Evolutionary conservation across 2,113 vertebrate species (phyloP).

Genomic region (Galbula dea): DNA sequence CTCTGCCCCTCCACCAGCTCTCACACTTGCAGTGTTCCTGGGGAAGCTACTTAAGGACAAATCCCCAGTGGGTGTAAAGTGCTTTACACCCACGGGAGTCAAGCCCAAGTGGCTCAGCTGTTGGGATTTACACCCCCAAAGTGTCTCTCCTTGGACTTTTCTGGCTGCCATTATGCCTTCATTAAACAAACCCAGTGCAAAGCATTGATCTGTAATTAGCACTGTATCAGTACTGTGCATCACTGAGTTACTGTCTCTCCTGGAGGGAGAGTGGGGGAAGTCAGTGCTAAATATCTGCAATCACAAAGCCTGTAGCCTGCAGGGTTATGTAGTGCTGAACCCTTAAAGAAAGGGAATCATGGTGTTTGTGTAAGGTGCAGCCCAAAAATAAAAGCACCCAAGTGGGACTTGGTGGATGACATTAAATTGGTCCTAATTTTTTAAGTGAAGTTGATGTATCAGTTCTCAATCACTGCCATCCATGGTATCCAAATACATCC

Average conservation of each 20-base stretch:
- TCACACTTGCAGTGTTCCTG: not conserved
- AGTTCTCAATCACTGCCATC: not conserved
- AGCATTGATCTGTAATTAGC: not conserved
- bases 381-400: not conserved
- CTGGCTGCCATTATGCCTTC: not conserved
- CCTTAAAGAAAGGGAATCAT: not conserved
- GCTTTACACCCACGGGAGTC: slow-evolving; percentile 3
- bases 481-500: not conserved
- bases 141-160: not conserved
- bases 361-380: not conserved
- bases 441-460: not conserved
- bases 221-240: not conserved
- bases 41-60: slow-evolving; percentile 45
- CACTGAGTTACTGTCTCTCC: not conserved
- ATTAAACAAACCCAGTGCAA: not conserved
- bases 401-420: not conserved
- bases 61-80: slow-evolving; percentile 20
- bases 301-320: not conserved
- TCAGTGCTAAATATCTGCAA: not conserved
- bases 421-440: not conserved
- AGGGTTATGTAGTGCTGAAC: accelerated
- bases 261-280: not conserved
- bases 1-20: slow-evolving; percentile 52
- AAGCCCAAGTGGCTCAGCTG: not conserved
- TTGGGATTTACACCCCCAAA: not conserved